Evolutionary conservation across 1,140 invertebrate species (phyloP).

Genomic region (Brachionus asplanchnoidis): DNA sequence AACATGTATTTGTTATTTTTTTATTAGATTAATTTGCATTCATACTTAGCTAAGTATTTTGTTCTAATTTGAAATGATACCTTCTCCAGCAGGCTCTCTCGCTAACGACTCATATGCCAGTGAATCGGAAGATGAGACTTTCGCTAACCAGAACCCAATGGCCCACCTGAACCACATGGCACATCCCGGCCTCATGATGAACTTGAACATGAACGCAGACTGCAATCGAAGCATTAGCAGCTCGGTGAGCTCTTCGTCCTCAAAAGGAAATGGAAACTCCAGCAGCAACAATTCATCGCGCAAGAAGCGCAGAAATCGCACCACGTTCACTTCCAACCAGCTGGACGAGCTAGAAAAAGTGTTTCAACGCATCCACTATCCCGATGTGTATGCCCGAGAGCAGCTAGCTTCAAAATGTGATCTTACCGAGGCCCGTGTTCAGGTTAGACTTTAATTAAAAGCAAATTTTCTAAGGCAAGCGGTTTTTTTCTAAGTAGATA

Average conservation of each 20-base stretch:
- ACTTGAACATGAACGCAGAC: neutral
- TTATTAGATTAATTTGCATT: neutral
- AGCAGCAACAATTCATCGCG: constrained; percentile 17
- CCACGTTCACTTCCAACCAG: constrained; percentile 91
- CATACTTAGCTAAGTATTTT: neutral
- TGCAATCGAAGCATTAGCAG: constrained; percentile 36
- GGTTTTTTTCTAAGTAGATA: neutral
- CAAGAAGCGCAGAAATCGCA: constrained; percentile 59
- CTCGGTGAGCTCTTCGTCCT: neutral
- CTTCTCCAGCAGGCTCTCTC: constrained; percentile 19
- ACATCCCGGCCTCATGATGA: constrained; percentile 32
- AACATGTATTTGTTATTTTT: neutral
- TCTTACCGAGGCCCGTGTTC: constrained; percentile 56
- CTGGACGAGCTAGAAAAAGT: constrained; percentile 86
- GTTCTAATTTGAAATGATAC: constrained; percentile 18
- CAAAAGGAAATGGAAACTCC: neutral
- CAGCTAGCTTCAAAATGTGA: constrained; percentile 68
- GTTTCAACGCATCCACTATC: constrained; percentile 88
- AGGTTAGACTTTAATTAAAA: constrained; percentile 46
- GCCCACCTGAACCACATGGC: neutral
- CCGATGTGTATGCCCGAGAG: constrained; percentile 89
- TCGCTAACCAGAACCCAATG: neutral
- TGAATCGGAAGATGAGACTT: constrained; percentile 10
- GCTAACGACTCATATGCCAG: constrained; percentile 10
- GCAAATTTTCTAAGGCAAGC: neutral